Evolutionary conservation across 1,140 invertebrate genomes (phyloP), one percentile per base, ranked within the genome.

Genomic region (Drosophila varians): DNA sequence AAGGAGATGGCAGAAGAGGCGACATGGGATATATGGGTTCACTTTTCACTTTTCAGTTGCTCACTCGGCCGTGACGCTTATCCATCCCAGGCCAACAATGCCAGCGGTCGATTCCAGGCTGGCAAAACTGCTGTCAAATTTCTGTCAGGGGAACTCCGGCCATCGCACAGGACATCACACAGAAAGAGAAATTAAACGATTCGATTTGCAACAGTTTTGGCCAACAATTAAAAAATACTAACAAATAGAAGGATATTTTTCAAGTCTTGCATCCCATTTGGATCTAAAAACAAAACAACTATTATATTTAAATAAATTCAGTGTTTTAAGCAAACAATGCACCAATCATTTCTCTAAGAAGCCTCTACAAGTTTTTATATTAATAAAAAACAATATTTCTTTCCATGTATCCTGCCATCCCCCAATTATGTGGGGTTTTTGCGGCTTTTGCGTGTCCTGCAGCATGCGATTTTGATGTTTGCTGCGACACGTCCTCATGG

Each of bases 401-500:
- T 9, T 8, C 8, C 36, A 42, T 61, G 55, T 5, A 46, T n/a
- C 11, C 19, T 11, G n/a, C 53, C 25, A 19, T 9, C 19, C 23
- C 25, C 34, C 53, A 26, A 19, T 26, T 53, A 38, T 14, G 25
- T 19, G 16, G 8, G 14, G 31, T 31, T 56, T 69, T 69, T 72
- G 69, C 40, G 69, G 69, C 36, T 62, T 61, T 47, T 54, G 42
- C 57, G 48, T 52, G 58, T 65, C 58, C 46, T 52, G 62, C 62
- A 66, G 47, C 46, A 66, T 65, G 62, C 31, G 51, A 69, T 69
- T 56, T 69, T 69, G 64, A 69, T 69, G 62, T 69, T 69, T 69
- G 42, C 51, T 48, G 64, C 42, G 51, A 69, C 64, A 69, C 65
- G 65, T 69, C 49, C 51, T 9, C 19, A 34, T 8, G 19, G 48